phyloP scores from a whole-genome alignment of 2,113 vertebrate species.

The Nesogale talazaci region DNA sequence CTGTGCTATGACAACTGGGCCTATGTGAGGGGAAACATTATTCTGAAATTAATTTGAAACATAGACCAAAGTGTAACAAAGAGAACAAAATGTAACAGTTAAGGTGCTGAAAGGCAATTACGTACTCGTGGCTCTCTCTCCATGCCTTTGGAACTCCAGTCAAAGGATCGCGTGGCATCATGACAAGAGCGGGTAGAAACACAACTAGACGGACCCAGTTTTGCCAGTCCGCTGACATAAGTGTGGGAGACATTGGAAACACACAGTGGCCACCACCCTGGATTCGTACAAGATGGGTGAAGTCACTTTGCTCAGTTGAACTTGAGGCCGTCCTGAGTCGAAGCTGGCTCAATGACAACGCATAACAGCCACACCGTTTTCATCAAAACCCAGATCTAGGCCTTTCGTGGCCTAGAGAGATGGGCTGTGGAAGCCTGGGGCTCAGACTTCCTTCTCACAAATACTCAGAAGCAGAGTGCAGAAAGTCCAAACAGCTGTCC shows the following conservation, averaged over 20 bases:
- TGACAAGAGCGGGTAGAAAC: too few relatives aligned
- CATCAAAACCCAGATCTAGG: rapidly evolving
- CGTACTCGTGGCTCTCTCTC: too few relatives aligned
- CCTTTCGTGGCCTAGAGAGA: not conserved
- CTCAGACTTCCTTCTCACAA: not conserved
- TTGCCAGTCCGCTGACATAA: not conserved
- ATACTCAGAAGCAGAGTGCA: not conserved
- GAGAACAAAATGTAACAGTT: not conserved
- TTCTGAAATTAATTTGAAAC: not conserved
- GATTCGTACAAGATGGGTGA: too few relatives aligned
- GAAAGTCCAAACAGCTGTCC: rapidly evolving
- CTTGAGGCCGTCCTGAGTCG: too few relatives aligned
- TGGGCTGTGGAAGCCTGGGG: rapidly evolving
- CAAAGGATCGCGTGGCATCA: too few relatives aligned
- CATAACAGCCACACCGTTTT: not conserved
- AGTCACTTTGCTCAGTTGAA: too few relatives aligned
- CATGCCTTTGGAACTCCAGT: too few relatives aligned
- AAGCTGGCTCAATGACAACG: too few relatives aligned
- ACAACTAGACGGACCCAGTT: too few relatives aligned
- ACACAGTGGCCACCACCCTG: not conserved
- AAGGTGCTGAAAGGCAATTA: too few relatives aligned
- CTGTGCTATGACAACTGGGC: rapidly evolving
- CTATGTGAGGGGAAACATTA: not conserved
- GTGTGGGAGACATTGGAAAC: not conserved
- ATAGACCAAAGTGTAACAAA: not conserved